Evolutionary conservation across 2,888 invertebrate species (phyloP).

Genomic region (Perizoma affinitatum): DNA sequence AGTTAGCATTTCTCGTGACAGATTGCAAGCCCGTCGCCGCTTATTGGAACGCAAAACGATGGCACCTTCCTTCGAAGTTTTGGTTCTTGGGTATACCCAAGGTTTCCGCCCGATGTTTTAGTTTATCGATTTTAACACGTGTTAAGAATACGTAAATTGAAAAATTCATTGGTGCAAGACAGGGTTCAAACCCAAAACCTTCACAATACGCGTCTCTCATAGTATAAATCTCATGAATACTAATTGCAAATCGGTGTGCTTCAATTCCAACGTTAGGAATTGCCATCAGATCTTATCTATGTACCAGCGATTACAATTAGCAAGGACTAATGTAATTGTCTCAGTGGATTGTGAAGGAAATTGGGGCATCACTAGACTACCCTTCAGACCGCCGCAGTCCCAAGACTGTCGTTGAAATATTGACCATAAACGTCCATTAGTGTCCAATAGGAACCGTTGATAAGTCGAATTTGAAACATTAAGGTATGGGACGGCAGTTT

Average conservation of each 20-base stretch:
- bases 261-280: slow-evolving; percentile 5
- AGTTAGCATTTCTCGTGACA: no score
- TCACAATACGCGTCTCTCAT: neutral
- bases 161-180: no score
- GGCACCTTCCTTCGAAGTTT: no score
- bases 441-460: slow-evolving; percentile 63
- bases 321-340: slow-evolving; percentile 31
- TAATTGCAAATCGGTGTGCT: slow-evolving; percentile 5
- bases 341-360: slow-evolving; percentile 24
- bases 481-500: slow-evolving; percentile 58
- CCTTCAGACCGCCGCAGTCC: slow-evolving; percentile 38
- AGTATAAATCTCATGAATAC: neutral
- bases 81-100: no score
- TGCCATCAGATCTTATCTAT: slow-evolving; percentile 18
- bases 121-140: no score
- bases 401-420: slow-evolving; percentile 68
- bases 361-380: slow-evolving; percentile 23
- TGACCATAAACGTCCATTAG: slow-evolving; percentile 75
- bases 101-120: no score
- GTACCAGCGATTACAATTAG: slow-evolving; percentile 32
- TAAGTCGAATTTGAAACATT: slow-evolving; percentile 70
- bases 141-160: no score
- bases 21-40: no score
- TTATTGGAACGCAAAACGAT: no score
- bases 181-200: no score